Evolutionary conservation across 2,113 vertebrate genomes (phyloP), one percentile per base, ranked within the genome.

Genomic region (Capricornis sumatraensis): DNA sequence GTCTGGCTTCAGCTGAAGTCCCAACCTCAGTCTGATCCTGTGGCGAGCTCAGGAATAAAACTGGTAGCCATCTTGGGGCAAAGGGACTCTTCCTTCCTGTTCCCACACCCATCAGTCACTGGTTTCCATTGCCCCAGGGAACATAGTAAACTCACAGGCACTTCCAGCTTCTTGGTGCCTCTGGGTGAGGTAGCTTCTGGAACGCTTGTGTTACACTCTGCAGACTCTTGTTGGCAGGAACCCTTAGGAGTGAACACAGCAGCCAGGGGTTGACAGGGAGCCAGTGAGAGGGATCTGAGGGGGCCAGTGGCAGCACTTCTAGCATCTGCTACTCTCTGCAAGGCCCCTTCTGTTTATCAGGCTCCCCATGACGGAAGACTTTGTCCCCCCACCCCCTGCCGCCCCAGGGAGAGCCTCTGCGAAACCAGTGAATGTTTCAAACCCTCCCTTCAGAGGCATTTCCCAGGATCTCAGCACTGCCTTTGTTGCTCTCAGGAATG

Each of bases 231-330:
- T 21, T 19, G n/a, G 53, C 7, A 3, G 25, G 45, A 82, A 62
- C 55, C 50, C 5, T 6, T 4, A 16, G 47, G 53, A 57, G 45
- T 15, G 64, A 88, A n/a, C 43, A 50, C n/a, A 4, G 76, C 50
- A 58, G 27, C 74, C 87, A 52, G 4, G 14, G 14, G 7, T 47
- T 43, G 52, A 50, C 67, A 55, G 43, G 15, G 33, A 74, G 78
- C 78, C 15, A 2, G 55, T 25, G 30, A 17, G 25, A 40, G 23
- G 33, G 58, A 12, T 9, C 19, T 30, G 17, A 30, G 45, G 71
- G 25, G 12, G 12, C 1, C 9, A n/a, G 23, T 16, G 19, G 1
- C 87, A n/a, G 27, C 19, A 36, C 17, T 3, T 1, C 19, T 30
- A n/a, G 27, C 1, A 0, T 30, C 43, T 60, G 16, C 74, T 57